Evolutionary conservation across 2,113 vertebrate genomes (phyloP).

Genomic region (Rhineura floridana): DNA sequence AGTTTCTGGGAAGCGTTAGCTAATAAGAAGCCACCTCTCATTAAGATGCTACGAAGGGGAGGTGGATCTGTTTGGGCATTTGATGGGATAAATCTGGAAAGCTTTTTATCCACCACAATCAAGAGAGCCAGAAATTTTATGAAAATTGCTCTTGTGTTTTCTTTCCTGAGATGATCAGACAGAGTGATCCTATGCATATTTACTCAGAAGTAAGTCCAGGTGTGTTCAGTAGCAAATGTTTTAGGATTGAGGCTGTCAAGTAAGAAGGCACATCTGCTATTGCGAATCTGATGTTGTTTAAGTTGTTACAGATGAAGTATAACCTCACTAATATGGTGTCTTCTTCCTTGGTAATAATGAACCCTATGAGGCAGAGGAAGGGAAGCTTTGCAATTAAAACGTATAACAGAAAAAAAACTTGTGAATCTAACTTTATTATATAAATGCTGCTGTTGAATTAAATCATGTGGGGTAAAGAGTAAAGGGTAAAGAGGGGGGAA

Average conservation of each 20-base stretch:
- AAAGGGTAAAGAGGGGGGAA: too few relatives aligned
- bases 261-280: neutral
- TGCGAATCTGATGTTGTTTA: neutral
- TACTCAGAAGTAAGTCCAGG: neutral
- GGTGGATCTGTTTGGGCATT: neutral
- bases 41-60: neutral
- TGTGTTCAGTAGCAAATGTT: too few relatives aligned
- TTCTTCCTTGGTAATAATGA: neutral
- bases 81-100: neutral
- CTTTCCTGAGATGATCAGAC: neutral
- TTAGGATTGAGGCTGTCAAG: neutral
- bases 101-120: neutral
- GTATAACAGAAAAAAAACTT: neutral
- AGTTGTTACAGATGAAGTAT: neutral
- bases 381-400: neutral
- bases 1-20: conserved; percentile 37
- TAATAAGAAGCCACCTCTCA: conserved; percentile 27
- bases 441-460: neutral
- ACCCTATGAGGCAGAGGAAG: neutral
- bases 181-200: neutral
- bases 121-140: neutral
- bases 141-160: neutral
- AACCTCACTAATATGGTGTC: neutral
- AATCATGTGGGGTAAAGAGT: too few relatives aligned
- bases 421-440: neutral